Percentiles rank a stretch among this genome's conserved stretches.
Conservation (phyloP, 37 sponge, comb jelly and placozoan species). For the Corticium candelabrum region DNA sequence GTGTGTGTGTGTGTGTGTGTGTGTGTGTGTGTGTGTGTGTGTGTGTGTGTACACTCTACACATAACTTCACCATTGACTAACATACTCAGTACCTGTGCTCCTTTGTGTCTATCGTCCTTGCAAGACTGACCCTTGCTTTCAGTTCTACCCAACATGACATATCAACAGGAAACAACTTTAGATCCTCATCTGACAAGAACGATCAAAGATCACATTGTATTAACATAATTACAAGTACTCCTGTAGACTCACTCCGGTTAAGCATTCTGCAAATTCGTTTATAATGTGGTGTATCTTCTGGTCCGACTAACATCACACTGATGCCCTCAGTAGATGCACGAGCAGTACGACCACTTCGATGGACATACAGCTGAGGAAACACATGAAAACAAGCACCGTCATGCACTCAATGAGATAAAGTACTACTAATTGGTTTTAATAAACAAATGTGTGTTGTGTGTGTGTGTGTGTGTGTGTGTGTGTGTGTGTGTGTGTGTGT, state of each 20-base stretch:
- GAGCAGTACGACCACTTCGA: slow-evolving; percentile 95
- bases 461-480: too few species aligned
- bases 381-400: background rate
- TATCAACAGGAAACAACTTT: slow-evolving; percentile 53
- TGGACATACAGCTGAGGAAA: slow-evolving; percentile 80
- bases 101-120: slow-evolving; percentile 24
- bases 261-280: slow-evolving; percentile 55
- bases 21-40: too few species aligned
- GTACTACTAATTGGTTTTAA: too few species aligned
- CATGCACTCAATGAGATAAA: too few species aligned
- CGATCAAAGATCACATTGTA: background rate
- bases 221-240: slow-evolving; percentile 3
- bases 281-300: slow-evolving; percentile 57
- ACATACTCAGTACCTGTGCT: too few species aligned
- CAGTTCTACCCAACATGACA: slow-evolving; percentile 22
- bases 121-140: slow-evolving; percentile 46
- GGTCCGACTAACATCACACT: slow-evolving; percentile 88
- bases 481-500: too few species aligned
- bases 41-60: too few species aligned
- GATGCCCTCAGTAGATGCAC: slow-evolving; percentile 67
- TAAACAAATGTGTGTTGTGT: too few species aligned
- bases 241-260: slow-evolving; percentile 51
- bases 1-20: too few species aligned
- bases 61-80: too few species aligned
- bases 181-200: slow-evolving; percentile 36